A percentile compares a stretch with the other conserved stretches of the same genome.
phyloP scores from a whole-genome alignment of 1,140 invertebrate genomes.

The Psilanteris sp. region DNA sequence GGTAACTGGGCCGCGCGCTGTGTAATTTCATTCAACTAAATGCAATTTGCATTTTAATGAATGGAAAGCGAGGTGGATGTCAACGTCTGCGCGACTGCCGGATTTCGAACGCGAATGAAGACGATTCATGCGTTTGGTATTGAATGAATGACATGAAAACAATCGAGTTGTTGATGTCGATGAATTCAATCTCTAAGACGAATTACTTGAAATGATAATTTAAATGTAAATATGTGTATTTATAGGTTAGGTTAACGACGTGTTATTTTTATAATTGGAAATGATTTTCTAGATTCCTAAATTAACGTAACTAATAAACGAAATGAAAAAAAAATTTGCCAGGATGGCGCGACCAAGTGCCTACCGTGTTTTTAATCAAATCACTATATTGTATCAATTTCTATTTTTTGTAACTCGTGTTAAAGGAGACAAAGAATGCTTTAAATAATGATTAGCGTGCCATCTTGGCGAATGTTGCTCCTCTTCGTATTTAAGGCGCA shows the following conservation, averaged over 20 bases:
- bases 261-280: conserved; percentile 5
- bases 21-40: too few species aligned
- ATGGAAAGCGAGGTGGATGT: too few species aligned
- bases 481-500: conserved; percentile 15
- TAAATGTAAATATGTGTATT: conserved; percentile 31
- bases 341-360: conserved; percentile 21
- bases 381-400: conserved; percentile 24
- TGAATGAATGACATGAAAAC: too few species aligned
- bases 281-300: conserved; percentile 26
- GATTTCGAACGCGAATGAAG: too few species aligned
- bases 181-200: too few species aligned
- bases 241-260: conserved; percentile 14
- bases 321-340: conserved; percentile 14
- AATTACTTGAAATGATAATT: background rate
- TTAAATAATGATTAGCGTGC: background rate
- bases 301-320: too few species aligned
- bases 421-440: background rate
- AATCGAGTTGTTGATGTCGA: too few species aligned
- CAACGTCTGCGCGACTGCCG: too few species aligned
- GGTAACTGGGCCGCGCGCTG: too few species aligned
- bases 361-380: conserved; percentile 19
- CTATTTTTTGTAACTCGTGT: conserved; percentile 31
- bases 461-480: conserved; percentile 8
- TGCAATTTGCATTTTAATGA: too few species aligned
- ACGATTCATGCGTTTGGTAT: too few species aligned